Conservation (phyloP, 2,113 vertebrate species). For the Tapirus terrestris region DNA sequence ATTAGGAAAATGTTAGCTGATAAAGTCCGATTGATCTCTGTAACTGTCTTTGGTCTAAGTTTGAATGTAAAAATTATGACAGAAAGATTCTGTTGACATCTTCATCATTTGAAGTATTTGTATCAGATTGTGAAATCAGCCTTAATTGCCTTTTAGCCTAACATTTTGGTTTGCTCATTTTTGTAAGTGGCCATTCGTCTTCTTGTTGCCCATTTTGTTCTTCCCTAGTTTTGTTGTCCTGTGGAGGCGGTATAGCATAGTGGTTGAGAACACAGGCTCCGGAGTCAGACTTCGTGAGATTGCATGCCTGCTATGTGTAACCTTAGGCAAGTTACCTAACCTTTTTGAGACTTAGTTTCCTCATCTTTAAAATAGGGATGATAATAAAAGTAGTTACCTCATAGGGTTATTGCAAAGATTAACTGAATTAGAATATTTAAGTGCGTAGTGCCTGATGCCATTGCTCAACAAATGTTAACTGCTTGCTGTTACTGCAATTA, state of each 20-base stretch:
- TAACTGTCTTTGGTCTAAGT: not conserved
- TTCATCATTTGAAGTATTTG: not conserved
- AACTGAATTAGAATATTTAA: not conserved
- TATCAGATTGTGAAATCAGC: not conserved
- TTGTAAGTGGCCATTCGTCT: not conserved
- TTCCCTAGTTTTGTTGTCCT: not conserved
- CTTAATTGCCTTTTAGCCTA: not conserved
- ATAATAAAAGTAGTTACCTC: not conserved
- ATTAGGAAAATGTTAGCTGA: not conserved
- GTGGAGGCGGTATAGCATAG: not conserved
- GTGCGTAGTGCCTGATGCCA: not conserved
- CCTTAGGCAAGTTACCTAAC: not conserved
- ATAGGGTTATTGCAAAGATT: not conserved
- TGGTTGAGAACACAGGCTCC: not conserved
- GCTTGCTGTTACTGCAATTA: not conserved
- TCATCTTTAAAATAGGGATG: not conserved
- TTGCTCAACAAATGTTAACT: not conserved
- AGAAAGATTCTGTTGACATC: not conserved
- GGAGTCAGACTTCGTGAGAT: not conserved
- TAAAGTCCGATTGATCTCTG: not conserved
- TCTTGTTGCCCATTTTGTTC: not conserved
- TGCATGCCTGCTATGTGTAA: not conserved
- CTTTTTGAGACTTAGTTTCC: not conserved
- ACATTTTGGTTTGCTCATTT: not conserved
- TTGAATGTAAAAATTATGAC: not conserved